Conservation (phyloP, 1,140 invertebrate species). For the Microplitis mediator region DNA sequence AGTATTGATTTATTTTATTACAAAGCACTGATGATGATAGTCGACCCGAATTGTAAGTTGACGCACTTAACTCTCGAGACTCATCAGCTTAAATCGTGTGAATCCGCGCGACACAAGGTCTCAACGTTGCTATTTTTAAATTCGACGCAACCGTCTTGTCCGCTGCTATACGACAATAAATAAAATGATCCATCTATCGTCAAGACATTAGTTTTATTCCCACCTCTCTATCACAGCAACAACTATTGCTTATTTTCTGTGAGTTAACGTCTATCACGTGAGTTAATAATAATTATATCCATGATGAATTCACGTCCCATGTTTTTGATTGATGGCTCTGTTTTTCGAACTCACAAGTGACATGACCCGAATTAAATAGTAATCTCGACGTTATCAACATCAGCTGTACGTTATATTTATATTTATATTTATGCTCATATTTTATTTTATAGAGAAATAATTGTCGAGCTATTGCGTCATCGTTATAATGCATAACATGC, state of each 20-base stretch:
- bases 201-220: not conserved
- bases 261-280: not conserved
- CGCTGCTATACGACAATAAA: not conserved
- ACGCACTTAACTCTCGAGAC: not conserved
- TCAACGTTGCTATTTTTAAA: slow-evolving; percentile 9
- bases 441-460: slow-evolving; percentile 50
- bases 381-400: too few relatives aligned
- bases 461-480: slow-evolving; percentile 52
- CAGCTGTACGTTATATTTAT: too few relatives aligned
- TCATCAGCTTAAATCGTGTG: slow-evolving; percentile 15
- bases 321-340: slow-evolving; percentile 12
- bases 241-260: not conserved
- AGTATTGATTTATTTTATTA: too few relatives aligned
- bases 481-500: slow-evolving; percentile 30
- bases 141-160: slow-evolving; percentile 8
- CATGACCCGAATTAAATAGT: slow-evolving; percentile 13
- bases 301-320: slow-evolving; percentile 10
- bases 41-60: too few relatives aligned
- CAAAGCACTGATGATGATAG: too few relatives aligned
- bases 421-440: not conserved
- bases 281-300: slow-evolving; percentile 15
- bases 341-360: slow-evolving; percentile 4
- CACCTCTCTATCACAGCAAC: not conserved
- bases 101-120: slow-evolving; percentile 20
- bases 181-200: slow-evolving; percentile 16